Conservation (phyloP, 1,140 invertebrate genomes). For the Ceratina japonica region DNA sequence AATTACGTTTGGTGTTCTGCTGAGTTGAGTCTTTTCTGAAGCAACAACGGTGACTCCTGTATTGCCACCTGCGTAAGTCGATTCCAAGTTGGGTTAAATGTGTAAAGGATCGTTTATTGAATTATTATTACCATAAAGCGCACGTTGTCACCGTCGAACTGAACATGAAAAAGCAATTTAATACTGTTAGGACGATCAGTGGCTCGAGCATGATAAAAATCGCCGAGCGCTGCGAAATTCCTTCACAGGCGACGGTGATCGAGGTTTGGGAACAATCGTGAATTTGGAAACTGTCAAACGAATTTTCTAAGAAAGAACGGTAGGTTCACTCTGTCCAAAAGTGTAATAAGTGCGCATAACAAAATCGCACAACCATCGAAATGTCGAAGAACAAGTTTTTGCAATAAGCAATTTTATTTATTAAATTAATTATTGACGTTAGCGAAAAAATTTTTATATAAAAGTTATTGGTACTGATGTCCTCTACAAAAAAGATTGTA, state of each 20-base stretch:
- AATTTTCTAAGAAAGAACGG: too few relatives aligned
- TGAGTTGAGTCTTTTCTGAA: conserved; percentile 2
- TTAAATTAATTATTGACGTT: too few relatives aligned
- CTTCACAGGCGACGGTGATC: too few relatives aligned
- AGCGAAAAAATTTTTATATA: too few relatives aligned
- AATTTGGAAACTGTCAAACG: conserved; percentile 28
- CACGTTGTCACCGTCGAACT: conserved; percentile 67
- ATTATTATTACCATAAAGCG: conserved; percentile 58
- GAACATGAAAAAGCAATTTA: conserved; percentile 69
- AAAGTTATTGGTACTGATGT: too few relatives aligned
- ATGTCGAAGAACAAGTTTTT: too few relatives aligned
- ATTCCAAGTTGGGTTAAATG: too few relatives aligned
- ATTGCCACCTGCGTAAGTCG: conserved; percentile 51
- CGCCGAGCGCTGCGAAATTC: not conserved
- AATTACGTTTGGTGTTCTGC: not conserved
- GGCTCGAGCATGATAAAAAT: conserved; percentile 60
- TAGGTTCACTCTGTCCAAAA: too few relatives aligned
- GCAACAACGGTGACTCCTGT: conserved; percentile 48
- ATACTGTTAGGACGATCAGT: conserved; percentile 62
- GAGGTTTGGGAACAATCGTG: not conserved
- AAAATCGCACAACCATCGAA: too few relatives aligned
- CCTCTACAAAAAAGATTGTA: too few relatives aligned
- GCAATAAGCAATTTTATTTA: too few relatives aligned
- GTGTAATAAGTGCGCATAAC: too few relatives aligned
- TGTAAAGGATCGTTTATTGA: not conserved